These are phyloP conservation scores for Colletes gigas DNA, from an alignment of 1,140 invertebrate genomes.

Conservation along the genomic window DNA sequence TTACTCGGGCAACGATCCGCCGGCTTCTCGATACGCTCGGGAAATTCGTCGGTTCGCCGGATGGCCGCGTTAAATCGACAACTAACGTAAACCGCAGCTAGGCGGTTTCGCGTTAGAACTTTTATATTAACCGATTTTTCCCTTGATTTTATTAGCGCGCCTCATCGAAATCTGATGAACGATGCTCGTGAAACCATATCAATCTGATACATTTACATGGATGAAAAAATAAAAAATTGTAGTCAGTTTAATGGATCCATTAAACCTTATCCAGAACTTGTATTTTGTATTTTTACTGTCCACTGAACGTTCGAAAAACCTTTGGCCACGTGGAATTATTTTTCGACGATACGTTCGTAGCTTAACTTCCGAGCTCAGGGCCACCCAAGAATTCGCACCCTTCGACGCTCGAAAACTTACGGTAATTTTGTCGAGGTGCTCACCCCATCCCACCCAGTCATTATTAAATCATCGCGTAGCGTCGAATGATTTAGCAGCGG, in stretches of 20 bases:
- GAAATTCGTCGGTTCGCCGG: too few species aligned
- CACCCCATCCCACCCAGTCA: not conserved
- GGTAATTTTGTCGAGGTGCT: not conserved
- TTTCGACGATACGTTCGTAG: too few species aligned
- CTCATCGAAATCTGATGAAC: slow-evolving; percentile 23
- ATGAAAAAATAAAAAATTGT: too few species aligned
- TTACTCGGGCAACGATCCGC: not conserved
- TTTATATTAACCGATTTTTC: not conserved
- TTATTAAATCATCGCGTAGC: slow-evolving; percentile 10
- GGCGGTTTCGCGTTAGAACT: slow-evolving; percentile 21
- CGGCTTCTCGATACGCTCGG: not conserved
- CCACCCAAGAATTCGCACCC: not conserved
- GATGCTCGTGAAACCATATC: too few species aligned
- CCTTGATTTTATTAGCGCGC: slow-evolving; percentile 9
- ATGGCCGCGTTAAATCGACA: slow-evolving; percentile 3
- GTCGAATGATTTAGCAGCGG: slow-evolving; percentile 10
- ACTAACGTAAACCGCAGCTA: not conserved
- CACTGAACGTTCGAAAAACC: too few species aligned
- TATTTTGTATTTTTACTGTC: too few species aligned
- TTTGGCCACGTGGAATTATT: not conserved
- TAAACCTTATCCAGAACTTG: too few species aligned
- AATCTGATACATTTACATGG: too few species aligned
- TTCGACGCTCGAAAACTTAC: not conserved
- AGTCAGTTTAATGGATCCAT: too few species aligned
- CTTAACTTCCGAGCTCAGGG: not conserved